A percentile compares a stretch with the other conserved stretches of the same genome.
phyloP scores from a whole-genome alignment of 64 coral and sea anemone genomes.

The Astreopora myriophthalma region DNA sequence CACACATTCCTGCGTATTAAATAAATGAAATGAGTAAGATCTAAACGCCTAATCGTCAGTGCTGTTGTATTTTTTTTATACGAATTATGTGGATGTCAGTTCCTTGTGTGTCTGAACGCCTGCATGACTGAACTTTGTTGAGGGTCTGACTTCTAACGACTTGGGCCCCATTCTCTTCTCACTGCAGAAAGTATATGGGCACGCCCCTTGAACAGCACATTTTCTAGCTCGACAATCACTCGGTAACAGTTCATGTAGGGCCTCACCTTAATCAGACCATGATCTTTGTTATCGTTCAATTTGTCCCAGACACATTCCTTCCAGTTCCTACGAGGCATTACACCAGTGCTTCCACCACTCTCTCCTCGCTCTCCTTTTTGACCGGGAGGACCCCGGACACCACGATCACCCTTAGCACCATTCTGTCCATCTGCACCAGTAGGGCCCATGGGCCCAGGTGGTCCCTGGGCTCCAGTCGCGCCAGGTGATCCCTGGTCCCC shows the following conservation, averaged over 20 bases:
- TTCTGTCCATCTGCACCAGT: background rate
- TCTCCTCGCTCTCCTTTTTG: background rate
- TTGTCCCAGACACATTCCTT: background rate
- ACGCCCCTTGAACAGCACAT: no score
- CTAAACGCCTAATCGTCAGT: no score
- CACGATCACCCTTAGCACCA: background rate
- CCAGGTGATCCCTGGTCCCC: background rate
- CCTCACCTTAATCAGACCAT: background rate
- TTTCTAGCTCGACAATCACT: background rate
- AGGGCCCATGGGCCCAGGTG: background rate
- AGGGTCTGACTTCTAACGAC: no score
- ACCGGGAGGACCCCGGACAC: background rate
- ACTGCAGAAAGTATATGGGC: no score
- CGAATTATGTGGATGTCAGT: no score
- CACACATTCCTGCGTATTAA: background rate
- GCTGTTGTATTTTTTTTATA: no score
- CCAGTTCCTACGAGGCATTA: background rate
- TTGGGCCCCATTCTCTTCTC: no score
- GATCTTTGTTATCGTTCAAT: background rate
- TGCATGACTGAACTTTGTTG: no score
- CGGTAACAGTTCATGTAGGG: no score
- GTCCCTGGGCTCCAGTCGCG: background rate
- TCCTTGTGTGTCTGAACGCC: no score
- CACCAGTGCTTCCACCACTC: background rate
- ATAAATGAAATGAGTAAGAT: no score